A percentile compares a stretch with the other conserved stretches of the same genome.
These are phyloP conservation scores for Gymnoscelis rufifasciata DNA, from an alignment of 2,888 invertebrate species.

Conservation along the genomic window DNA sequence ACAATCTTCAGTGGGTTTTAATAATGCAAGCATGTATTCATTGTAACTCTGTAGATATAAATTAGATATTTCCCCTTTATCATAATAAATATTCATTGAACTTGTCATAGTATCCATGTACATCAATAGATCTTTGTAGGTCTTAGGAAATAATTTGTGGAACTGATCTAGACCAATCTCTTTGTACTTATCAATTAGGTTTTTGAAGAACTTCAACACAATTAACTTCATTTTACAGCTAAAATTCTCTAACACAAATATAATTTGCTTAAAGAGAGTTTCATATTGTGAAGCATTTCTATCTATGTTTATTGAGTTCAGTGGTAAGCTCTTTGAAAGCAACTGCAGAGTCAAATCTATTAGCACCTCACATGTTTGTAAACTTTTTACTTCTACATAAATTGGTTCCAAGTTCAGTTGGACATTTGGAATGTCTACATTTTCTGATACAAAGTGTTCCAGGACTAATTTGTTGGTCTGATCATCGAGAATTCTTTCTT, in stretches of 20 bases:
- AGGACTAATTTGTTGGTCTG: slow-evolving; percentile 40
- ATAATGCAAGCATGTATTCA: slow-evolving; percentile 37
- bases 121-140: slow-evolving; percentile 42
- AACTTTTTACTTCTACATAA: slow-evolving; percentile 53
- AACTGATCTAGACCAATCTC: slow-evolving; percentile 45
- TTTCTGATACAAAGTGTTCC: slow-evolving; percentile 66
- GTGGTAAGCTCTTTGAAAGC: slow-evolving; percentile 57
- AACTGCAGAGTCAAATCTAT: slow-evolving; percentile 56
- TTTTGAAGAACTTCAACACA: slow-evolving; percentile 54
- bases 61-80: slow-evolving; percentile 50
- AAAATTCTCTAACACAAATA: slow-evolving; percentile 55
- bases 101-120: slow-evolving; percentile 47
- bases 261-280: slow-evolving; percentile 40
- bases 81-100: slow-evolving; percentile 46
- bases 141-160: slow-evolving; percentile 40
- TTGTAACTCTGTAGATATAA: slow-evolving; percentile 46
- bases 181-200: slow-evolving; percentile 52
- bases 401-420: slow-evolving; percentile 64
- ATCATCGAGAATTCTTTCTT: slow-evolving; percentile 35
- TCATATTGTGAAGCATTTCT: slow-evolving; percentile 37
- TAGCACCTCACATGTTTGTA: slow-evolving; percentile 52
- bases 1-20: slow-evolving; percentile 37
- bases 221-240: slow-evolving; percentile 57
- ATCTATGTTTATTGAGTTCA: slow-evolving; percentile 48
- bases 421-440: slow-evolving; percentile 54